These are phyloP conservation scores for Benthosema pterotum DNA, from an alignment of 2,797 vertebrate genomes.

Conservation along the genomic window DNA sequence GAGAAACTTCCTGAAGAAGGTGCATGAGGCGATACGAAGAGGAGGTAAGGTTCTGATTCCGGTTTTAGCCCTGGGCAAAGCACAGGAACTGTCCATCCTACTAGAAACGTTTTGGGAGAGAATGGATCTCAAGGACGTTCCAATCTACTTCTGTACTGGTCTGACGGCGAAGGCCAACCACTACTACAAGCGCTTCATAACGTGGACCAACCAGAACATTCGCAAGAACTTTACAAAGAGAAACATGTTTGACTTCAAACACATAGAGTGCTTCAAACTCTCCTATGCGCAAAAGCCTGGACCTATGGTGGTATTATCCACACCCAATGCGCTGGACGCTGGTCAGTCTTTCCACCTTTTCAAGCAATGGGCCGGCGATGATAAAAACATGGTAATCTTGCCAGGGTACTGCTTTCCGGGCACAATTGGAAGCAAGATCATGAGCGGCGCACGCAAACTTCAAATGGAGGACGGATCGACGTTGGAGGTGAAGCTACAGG, in stretches of 20 bases:
- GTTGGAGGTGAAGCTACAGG: conserved; percentile 96
- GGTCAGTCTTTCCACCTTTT: conserved; percentile 97
- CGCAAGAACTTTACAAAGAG: conserved; percentile 97
- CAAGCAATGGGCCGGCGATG: conserved; percentile 97
- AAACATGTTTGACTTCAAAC: conserved; percentile 99
- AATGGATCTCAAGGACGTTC: conserved; percentile 94
- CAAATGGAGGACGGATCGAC: conserved; percentile 96
- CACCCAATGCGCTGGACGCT: conserved; percentile 95
- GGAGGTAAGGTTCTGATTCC: conserved; percentile 99
- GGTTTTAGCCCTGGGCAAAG: conserved; percentile 94
- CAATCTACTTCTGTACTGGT: conserved; percentile 98
- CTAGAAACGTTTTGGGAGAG: conserved; percentile 98
- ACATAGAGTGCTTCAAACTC: conserved; percentile 95
- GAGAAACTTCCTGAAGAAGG: conserved; percentile 96
- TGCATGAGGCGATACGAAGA: conserved; percentile 91
- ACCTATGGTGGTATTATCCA: conserved; percentile 98
- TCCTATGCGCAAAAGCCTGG: conserved; percentile 95
- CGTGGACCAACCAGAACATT: conserved; percentile 99
- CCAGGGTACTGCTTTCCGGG: conserved; percentile 98
- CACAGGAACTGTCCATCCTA: conserved; percentile 97
- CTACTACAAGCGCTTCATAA: conserved; percentile 99
- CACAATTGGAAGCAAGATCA: conserved; percentile 95
- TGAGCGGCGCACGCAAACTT: conserved; percentile 95
- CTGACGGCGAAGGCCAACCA: conserved; percentile 98
- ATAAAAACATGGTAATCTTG: conserved; percentile 97